Conservation (phyloP, 1,140 invertebrate species). For the Euwallacea similis region DNA sequence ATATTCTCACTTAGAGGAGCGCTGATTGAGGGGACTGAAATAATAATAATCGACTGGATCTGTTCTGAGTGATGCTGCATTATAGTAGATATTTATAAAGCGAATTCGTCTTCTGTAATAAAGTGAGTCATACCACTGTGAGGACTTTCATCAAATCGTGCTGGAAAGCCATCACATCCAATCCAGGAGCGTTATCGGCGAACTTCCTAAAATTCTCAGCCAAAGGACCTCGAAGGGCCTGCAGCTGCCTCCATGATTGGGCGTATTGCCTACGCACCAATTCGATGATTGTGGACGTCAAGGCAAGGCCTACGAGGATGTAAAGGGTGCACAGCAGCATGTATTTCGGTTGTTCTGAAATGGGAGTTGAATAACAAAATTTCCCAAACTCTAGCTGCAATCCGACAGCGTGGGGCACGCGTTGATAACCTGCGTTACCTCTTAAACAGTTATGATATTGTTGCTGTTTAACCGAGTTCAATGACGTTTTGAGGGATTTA, state of each 20-base stretch:
- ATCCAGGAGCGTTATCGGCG: constrained; percentile 70
- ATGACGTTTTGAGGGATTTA: no score
- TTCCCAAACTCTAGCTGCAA: no score
- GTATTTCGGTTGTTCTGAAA: constrained; percentile 78
- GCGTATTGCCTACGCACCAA: constrained; percentile 82
- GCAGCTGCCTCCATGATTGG: constrained; percentile 78
- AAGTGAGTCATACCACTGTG: constrained; percentile 59
- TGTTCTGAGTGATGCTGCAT: not conserved
- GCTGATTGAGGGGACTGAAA: not conserved
- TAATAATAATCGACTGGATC: not conserved
- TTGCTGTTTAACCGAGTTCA: no score
- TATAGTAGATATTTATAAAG: not conserved
- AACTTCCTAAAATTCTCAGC: constrained; percentile 75
- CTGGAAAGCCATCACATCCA: constrained; percentile 70
- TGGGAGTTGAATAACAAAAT: no score
- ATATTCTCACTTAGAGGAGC: not conserved
- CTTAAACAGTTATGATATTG: no score
- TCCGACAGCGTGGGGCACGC: no score
- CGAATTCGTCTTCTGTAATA: constrained; percentile 17
- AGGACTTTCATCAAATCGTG: constrained; percentile 67
- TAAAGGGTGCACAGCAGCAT: constrained; percentile 90
- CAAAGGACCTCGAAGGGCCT: constrained; percentile 75
- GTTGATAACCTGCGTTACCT: no score
- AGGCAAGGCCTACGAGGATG: constrained; percentile 88
- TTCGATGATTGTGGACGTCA: constrained; percentile 95